Base-by-base conservation (phyloP, 2,113 vertebrate species). In the Cololabis saira region DNA sequence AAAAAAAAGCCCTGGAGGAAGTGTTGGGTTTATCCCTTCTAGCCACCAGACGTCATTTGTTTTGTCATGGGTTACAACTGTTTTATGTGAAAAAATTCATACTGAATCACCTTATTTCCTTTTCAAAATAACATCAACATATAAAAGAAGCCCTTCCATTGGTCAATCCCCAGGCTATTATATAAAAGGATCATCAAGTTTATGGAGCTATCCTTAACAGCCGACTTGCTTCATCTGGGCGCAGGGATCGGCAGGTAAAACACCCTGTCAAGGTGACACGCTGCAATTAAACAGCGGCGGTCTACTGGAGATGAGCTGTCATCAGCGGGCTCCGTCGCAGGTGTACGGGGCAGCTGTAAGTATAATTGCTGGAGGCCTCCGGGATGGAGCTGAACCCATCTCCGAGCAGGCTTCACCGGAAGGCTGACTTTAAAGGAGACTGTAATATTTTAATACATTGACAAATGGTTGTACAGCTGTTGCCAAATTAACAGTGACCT, bases 401-500 rank as follows among this genome's bases (percentile, higher is more conserved):
- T 78, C 74, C 44, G 41, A 48, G 66, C 59, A 19, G 58, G 50
- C 67, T 62, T 47, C 72, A 53, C 64, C 14, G 59, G 58, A 73
- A 62, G 59, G 61, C 44, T 52, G 4, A 30, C 73, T 60, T 50
- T 49, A 66, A 69, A 66, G 62, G 63, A 63, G 47, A 70, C 60
- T 66, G 60, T 66, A 76, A 67, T 59, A 8, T 47, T 18, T 9
- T 47, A 47, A 47, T 18, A 62, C 72, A 42, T 1, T 79, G 85
- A 88, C 77, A 76, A 86, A 88, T 78, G 84, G 73, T 65, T 68
- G 42, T 63, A 67, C 73, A 63, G 74, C 67, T 5, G 61, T 76
- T 55, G 59, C 73, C 84, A 84, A 85, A 85, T 87, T 82, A 85
- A 79, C 74, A 68, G 53, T 67, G 74, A 85, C 77, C 80, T 52